Evolutionary conservation across 2,113 vertebrate genomes (phyloP).

Genomic region (Lampris incognitus): DNA sequence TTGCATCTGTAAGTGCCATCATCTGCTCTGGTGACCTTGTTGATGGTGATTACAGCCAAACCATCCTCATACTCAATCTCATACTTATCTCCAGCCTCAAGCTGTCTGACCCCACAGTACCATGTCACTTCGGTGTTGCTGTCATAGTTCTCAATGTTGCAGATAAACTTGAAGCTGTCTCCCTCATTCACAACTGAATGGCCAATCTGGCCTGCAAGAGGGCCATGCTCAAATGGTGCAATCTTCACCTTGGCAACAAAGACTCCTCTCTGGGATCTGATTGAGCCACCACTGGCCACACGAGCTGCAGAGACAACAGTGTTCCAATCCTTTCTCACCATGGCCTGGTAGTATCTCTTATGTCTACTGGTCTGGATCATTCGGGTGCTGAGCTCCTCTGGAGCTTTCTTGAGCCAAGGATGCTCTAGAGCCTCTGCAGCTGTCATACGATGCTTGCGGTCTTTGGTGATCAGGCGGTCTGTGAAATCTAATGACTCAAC

Average conservation of each 20-base stretch:
- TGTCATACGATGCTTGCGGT: constrained; percentile 95
- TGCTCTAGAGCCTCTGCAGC: constrained; percentile 93
- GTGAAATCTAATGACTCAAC: constrained; percentile 94
- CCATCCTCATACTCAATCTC: constrained; percentile 95
- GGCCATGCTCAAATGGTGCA: constrained; percentile 95
- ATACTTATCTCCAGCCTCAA: constrained; percentile 91
- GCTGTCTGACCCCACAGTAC: constrained; percentile 96
- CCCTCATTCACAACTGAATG: constrained; percentile 89
- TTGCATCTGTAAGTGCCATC: constrained; percentile 98
- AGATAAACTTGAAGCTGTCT: constrained; percentile 88
- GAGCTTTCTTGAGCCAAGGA: constrained; percentile 89
- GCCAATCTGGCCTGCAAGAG: constrained; percentile 89
- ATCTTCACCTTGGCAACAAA: constrained; percentile 95
- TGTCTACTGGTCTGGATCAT: constrained; percentile 90
- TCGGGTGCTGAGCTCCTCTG: constrained; percentile 88
- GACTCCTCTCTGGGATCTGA: constrained; percentile 92
- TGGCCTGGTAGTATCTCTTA: constrained; percentile 93
- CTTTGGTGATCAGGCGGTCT: constrained; percentile 93
- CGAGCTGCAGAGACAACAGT: constrained; percentile 93
- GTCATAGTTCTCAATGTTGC: constrained; percentile 96
- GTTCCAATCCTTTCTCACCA: constrained; percentile 94
- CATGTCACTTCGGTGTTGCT: constrained; percentile 94
- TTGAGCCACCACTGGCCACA: constrained; percentile 91
- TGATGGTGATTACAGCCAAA: constrained; percentile 90
- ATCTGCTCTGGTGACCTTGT: constrained; percentile 90